Conservation (phyloP, 2,888 invertebrate genomes). For the Melanostoma scalare region DNA sequence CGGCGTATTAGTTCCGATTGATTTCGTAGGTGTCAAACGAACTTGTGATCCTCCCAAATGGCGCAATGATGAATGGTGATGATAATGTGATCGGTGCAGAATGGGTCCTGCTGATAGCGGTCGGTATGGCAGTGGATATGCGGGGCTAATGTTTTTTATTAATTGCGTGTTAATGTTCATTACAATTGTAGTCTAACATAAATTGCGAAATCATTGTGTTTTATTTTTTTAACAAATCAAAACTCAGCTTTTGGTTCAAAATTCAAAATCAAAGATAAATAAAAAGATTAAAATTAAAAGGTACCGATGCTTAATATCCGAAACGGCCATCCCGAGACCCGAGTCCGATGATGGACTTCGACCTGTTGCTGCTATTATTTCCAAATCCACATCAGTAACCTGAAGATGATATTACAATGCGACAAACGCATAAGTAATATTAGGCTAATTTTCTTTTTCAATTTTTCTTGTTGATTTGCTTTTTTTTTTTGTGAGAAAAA, state of each 20-base stretch:
- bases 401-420: constrained; percentile 78
- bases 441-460: constrained; percentile 43
- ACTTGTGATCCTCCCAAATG: constrained; percentile 80
- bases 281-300: constrained; percentile 52
- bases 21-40: constrained; percentile 76
- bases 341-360: constrained; percentile 97
- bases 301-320: constrained; percentile 89
- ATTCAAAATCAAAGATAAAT: constrained; percentile 45
- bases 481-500: constrained; percentile 42
- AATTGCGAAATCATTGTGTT: constrained; percentile 39
- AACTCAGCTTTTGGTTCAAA: constrained; percentile 26
- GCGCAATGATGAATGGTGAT: constrained; percentile 80
- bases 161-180: constrained; percentile 44
- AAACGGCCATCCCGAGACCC: constrained; percentile 94
- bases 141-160: constrained; percentile 78
- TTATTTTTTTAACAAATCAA: constrained; percentile 36
- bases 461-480: constrained; percentile 31
- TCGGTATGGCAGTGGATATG: constrained; percentile 81
- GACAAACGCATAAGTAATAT: constrained; percentile 72
- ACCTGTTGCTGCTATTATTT: constrained; percentile 84
- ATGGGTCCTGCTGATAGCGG: constrained; percentile 82
- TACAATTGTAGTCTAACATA: constrained; percentile 26
- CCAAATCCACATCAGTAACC: constrained; percentile 82
- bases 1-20: constrained; percentile 75
- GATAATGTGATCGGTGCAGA: constrained; percentile 80